phyloP scores from a whole-genome alignment of 2,113 vertebrate species.

The Tupaia tana region DNA sequence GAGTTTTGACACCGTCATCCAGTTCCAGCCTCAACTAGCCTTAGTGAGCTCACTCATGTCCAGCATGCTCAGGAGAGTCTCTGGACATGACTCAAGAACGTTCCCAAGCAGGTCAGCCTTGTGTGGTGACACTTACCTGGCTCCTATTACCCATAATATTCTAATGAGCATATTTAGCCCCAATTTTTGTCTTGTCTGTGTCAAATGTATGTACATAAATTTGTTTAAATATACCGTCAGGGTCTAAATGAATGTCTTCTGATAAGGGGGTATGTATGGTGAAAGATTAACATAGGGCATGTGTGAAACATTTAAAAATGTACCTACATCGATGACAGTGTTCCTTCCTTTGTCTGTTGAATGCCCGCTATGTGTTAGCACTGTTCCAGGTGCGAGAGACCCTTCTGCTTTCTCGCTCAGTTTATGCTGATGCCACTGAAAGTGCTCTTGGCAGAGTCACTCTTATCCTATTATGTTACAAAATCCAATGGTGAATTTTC shows the following conservation, averaged over 20 bases:
- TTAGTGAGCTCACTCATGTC: too few relatives aligned
- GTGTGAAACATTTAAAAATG: background rate
- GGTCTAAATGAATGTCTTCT: conserved; percentile 1
- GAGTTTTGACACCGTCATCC: too few relatives aligned
- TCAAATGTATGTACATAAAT: background rate
- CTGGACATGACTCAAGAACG: too few relatives aligned
- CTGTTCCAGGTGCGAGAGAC: background rate
- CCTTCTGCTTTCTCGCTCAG: background rate
- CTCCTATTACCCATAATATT: background rate
- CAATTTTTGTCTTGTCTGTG: background rate
- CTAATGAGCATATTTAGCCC: background rate
- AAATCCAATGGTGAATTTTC: background rate
- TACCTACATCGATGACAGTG: background rate
- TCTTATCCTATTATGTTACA: background rate
- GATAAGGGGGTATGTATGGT: background rate
- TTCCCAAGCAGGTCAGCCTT: too few relatives aligned
- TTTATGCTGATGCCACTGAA: background rate
- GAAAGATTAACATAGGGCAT: background rate
- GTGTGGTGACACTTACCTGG: too few relatives aligned
- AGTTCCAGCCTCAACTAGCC: too few relatives aligned
- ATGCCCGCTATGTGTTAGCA: background rate
- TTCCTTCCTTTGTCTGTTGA: background rate
- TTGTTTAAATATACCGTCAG: conserved; percentile 24
- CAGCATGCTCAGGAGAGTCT: too few relatives aligned
- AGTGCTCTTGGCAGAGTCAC: background rate